Base-by-base conservation (phyloP, 1,140 invertebrate species). In the Meloidogyne hapla region DNA sequence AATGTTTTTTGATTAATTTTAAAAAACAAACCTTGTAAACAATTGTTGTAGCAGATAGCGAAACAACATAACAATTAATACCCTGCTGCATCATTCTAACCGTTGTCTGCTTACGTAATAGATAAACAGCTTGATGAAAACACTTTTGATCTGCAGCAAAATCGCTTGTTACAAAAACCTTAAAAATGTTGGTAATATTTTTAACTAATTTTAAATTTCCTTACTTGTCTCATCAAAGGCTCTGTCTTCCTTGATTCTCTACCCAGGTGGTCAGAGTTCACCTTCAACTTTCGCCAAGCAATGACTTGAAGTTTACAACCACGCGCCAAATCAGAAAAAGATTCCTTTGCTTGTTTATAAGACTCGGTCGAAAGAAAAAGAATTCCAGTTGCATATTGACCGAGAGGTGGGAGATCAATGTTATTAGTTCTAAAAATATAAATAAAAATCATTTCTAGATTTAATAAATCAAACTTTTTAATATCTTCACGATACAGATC, bases 1-100 rank as follows among this genome's bases (percentile, higher is more conserved):
- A 38, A 10, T 69, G 4, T 18, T 68, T 68, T 63, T 2, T 65
- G 13, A 65, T 13, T 12, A 0, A 0, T n/a, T 15, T 6, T 21
- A 9, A 18, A 66, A 12, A 28, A 66, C 10, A 18, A 40, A 90
- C 90, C 87, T 99, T 99, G 90, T 98, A 99, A 13, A 99, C 94
- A 72, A 99, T 89, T 8, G 92, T 96, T 74, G 91, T 91, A 65
- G 93, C 88, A 25, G 94, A 96, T 69, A 99, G 89, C 42, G 94
- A 97, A 89, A 95, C 98, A 85, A 98, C 94, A 88, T 99, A 99
- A 89, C 95, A 99, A 67, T 94, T 91, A 12, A 93, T 90, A 8
- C 92, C 93, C 8, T 92, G 92, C 28, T 88, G 84, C 18, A 92
- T 91, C 85, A 98, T 92, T 76, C 91, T 90, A 86, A 98, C 95